A percentile compares a stretch with the other conserved stretches of the same genome.
Evolutionary conservation across 1,140 invertebrate genomes (phyloP).

Genomic region (Heliconius eleuchia): DNA sequence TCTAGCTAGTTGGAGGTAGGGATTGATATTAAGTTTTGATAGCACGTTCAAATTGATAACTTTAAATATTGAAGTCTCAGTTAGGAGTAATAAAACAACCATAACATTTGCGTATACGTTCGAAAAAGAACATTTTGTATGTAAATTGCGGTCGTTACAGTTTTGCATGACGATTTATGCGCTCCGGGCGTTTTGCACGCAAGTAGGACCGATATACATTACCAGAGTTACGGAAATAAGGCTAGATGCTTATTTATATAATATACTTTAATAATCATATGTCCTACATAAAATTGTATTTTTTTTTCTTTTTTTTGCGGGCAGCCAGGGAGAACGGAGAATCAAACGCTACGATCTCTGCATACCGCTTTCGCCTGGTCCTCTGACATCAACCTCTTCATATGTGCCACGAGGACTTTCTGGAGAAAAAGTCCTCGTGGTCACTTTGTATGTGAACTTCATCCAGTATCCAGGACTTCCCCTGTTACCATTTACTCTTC

Average conservation of each 20-base stretch:
- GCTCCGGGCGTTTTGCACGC: slow-evolving; percentile 24
- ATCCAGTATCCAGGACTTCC: too few species aligned
- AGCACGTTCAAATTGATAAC: slow-evolving; percentile 1
- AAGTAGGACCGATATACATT: background rate
- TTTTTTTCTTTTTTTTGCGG: too few species aligned
- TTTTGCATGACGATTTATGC: slow-evolving; percentile 31
- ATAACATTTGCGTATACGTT: slow-evolving; percentile 23
- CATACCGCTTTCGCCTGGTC: too few species aligned
- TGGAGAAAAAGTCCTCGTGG: too few species aligned
- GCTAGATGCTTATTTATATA: background rate
- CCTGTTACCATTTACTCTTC: too few species aligned
- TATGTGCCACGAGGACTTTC: too few species aligned
- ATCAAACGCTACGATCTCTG: too few species aligned
- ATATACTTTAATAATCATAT: background rate
- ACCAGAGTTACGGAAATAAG: background rate
- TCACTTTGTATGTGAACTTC: too few species aligned
- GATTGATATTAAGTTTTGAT: background rate
- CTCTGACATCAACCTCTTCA: too few species aligned
- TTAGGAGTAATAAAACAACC: background rate
- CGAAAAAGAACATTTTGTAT: slow-evolving; percentile 26
- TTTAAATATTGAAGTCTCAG: slow-evolving; percentile 8
- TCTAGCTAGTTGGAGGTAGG: background rate
- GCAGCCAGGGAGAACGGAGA: too few species aligned
- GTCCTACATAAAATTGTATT: too few species aligned
- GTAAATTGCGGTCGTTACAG: slow-evolving; percentile 24